Evolutionary conservation across 2,888 invertebrate genomes (phyloP).

Genomic region (Trichogramma dendrolimi): DNA sequence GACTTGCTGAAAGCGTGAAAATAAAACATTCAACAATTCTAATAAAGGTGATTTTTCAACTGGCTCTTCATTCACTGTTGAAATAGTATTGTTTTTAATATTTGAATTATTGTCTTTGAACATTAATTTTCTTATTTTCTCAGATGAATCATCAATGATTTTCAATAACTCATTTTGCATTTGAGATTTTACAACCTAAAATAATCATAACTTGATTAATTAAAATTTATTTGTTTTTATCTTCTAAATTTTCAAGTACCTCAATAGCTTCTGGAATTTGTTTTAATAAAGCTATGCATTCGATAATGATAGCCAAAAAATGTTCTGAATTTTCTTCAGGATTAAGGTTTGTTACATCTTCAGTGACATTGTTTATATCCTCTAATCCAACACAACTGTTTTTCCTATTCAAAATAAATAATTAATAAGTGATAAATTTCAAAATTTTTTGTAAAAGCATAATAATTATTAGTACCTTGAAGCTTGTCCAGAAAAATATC

Average conservation of each 20-base stretch:
- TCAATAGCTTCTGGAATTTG: conserved; percentile 83
- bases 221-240: conserved; percentile 3
- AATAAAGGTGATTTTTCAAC: conserved; percentile 53
- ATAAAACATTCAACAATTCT: conserved; percentile 69
- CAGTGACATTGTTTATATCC: conserved; percentile 54
- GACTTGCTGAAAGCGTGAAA: conserved; percentile 79
- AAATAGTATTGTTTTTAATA: conserved; percentile 21
- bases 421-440: conserved; percentile 4
- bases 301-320: conserved; percentile 76
- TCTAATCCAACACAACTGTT: conserved; percentile 36
- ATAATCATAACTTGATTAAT: conserved; percentile 23
- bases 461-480: conserved; percentile 29
- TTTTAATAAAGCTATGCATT: conserved; percentile 78
- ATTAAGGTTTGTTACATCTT: conserved; percentile 59
- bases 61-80: conserved; percentile 22
- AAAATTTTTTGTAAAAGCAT: neutral
- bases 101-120: conserved; percentile 30
- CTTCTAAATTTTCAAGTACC: conserved; percentile 51
- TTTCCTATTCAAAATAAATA: conserved; percentile 33
- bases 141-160: conserved; percentile 76
- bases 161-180: conserved; percentile 78
- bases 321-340: conserved; percentile 63
- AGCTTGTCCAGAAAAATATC: conserved; percentile 36
- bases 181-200: conserved; percentile 72
- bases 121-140: conserved; percentile 57